Evolutionary conservation across 2,888 invertebrate species (phyloP).

Genomic region (Lasioglossum malachurum): DNA sequence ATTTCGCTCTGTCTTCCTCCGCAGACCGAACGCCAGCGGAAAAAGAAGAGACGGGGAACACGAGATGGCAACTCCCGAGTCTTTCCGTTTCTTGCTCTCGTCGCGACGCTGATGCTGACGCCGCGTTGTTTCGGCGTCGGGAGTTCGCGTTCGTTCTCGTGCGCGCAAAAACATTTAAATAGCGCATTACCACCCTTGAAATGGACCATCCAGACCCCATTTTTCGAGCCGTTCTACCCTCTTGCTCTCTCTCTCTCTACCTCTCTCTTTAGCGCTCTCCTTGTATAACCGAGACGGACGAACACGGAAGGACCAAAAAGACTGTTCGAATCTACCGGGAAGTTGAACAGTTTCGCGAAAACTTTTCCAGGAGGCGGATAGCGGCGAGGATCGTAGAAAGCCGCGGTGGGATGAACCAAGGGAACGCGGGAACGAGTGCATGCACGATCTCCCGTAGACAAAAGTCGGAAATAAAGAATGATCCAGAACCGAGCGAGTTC

Average conservation of each 20-base stretch:
- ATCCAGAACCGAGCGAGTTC: constrained; percentile 32
- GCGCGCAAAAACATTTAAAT: constrained; percentile 73
- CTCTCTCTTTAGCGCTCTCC: background rate
- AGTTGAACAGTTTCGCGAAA: constrained; percentile 56
- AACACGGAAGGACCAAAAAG: constrained; percentile 46
- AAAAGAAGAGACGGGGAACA: constrained; percentile 32
- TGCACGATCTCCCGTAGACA: constrained; percentile 39
- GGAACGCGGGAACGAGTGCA: constrained; percentile 21
- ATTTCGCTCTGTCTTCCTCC: background rate
- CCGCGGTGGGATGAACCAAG: background rate
- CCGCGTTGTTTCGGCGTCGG: constrained; percentile 52
- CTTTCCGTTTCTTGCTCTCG: constrained; percentile 50
- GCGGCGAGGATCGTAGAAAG: constrained; percentile 11
- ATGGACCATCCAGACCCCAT: constrained; percentile 46
- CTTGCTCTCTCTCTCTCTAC: background rate
- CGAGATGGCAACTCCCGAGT: background rate
- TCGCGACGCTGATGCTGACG: background rate
- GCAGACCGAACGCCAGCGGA: background rate
- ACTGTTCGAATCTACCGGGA: constrained; percentile 47
- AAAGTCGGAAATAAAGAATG: constrained; percentile 54
- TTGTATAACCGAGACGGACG: background rate
- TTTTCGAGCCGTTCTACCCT: constrained; percentile 6
- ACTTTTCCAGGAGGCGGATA: constrained; percentile 39
- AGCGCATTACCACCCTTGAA: constrained; percentile 70
- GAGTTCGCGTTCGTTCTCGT: constrained; percentile 23